Evolutionary conservation across 2,797 vertebrate genomes (phyloP).

Genomic region (Botia kubotai): DNA sequence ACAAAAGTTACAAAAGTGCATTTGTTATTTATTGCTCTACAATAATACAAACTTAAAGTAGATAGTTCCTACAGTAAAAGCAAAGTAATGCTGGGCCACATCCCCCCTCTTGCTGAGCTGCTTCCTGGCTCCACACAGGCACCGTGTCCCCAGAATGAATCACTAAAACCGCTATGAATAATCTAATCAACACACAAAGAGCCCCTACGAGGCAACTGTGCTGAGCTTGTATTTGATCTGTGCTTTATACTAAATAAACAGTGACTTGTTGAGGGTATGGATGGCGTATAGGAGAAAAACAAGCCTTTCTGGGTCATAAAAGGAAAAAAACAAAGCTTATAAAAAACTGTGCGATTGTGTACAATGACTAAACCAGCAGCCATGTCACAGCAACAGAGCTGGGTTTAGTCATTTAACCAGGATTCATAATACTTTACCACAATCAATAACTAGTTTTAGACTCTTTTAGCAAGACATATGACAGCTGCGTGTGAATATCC

Average conservation of each 20-base stretch:
- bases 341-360: too few relatives aligned
- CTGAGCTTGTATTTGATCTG: neutral
- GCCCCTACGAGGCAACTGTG: neutral
- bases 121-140: neutral
- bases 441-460: neutral
- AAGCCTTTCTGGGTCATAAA: neutral
- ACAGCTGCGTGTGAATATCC: neutral
- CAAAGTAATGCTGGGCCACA: neutral
- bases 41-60: neutral
- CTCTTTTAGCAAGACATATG: neutral
- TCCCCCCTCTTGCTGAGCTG: neutral
- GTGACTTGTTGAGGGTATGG: slow-evolving; percentile 6
- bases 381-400: neutral
- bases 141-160: neutral
- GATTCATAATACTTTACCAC: neutral
- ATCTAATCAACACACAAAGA: slow-evolving; percentile 13
- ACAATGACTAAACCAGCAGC: too few relatives aligned
- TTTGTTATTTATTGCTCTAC: slow-evolving; percentile 4
- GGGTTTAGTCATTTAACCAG: neutral
- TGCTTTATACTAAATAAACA: slow-evolving; percentile 22
- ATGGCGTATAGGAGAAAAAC: neutral
- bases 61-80: neutral
- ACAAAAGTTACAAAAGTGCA: neutral
- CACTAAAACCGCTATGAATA: neutral
- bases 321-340: too few relatives aligned